Percentiles rank a stretch among this genome's conserved stretches.
Conservation (phyloP, 2,113 vertebrate genomes). For the Pygathrix nemaeus region DNA sequence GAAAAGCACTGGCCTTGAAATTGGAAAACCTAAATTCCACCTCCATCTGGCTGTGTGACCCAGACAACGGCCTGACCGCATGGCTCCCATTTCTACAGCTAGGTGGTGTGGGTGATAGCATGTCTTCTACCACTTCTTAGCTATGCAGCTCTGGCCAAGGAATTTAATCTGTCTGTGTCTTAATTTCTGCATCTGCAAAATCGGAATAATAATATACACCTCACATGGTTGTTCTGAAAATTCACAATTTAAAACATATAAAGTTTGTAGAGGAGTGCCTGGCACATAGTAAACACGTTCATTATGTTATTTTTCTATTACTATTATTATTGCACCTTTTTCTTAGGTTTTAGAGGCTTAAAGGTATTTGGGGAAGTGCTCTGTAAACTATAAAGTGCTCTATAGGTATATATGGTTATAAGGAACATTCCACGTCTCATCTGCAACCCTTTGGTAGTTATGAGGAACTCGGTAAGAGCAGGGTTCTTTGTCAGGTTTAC, state of each 20-base stretch:
- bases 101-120: background rate
- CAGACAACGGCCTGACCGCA: background rate
- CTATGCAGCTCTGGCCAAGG: no score
- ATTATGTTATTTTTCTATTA: background rate
- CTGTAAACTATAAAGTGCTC: background rate
- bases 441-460: background rate
- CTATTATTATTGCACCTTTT: background rate
- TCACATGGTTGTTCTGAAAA: background rate
- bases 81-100: background rate
- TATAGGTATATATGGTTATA: accelerated
- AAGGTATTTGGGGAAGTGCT: background rate
- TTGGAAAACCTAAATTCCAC: background rate
- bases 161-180: background rate
- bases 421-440: background rate
- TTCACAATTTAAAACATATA: background rate
- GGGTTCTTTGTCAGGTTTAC: background rate
- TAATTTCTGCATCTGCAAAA: background rate
- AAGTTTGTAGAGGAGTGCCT: background rate
- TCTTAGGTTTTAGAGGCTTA: background rate
- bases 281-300: background rate
- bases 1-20: background rate
- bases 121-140: accelerated
- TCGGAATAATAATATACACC: background rate
- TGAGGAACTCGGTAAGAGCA: background rate
- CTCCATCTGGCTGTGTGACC: background rate